Evolutionary conservation across 2,888 invertebrate genomes (phyloP), one percentile per base, ranked within the genome.

Genomic region (Drosophila tripunctata): DNA sequence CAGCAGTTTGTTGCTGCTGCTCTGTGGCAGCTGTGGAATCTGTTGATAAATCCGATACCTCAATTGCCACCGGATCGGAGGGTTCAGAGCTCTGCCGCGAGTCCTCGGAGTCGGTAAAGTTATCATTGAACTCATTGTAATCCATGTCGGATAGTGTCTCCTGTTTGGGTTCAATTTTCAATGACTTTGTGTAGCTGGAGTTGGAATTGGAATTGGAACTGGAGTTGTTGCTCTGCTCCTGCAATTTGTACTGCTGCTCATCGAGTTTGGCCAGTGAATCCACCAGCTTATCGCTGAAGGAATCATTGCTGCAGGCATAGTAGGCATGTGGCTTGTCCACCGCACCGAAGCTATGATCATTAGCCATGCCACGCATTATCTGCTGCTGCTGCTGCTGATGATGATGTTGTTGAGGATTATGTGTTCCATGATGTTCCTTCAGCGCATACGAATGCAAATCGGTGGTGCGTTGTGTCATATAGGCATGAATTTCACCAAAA

Each of bases 381-480:
- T n/a, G n/a, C n/a, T n/a, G n/a, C n/a, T n/a, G n/a, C n/a, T n/a
- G n/a, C n/a, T n/a, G n/a, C n/a, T n/a, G n/a, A n/a, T n/a, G n/a
- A n/a, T n/a, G n/a, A n/a, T 40, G 22, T 52, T 17, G 15, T 50
- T 38, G 33, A 15, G 41, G n/a, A n/a, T n/a, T n/a, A n/a, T n/a
- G n/a, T n/a, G n/a, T n/a, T n/a, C n/a, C n/a, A n/a, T n/a, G n/a
- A n/a, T n/a, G n/a, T 21, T 82, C 73, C 51, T 85, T 87, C 10
- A 90, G 78, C 0, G 90, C 90, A 36, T 90, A 90, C 44, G 90
- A 91, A 58, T 90, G 90, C 47, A 91, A 68, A 64, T 90, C 90
- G 10, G 88, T 87, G 7, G 90, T 87, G 50, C 89, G 89, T 14
- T 87, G 88, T n/a, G 88, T 88, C 90, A 90, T 90, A 24, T 88